Percentiles rank a stretch among this genome's conserved stretches.
phyloP scores from a whole-genome alignment of 1,140 invertebrate genomes.

The Conus ventricosus region DNA sequence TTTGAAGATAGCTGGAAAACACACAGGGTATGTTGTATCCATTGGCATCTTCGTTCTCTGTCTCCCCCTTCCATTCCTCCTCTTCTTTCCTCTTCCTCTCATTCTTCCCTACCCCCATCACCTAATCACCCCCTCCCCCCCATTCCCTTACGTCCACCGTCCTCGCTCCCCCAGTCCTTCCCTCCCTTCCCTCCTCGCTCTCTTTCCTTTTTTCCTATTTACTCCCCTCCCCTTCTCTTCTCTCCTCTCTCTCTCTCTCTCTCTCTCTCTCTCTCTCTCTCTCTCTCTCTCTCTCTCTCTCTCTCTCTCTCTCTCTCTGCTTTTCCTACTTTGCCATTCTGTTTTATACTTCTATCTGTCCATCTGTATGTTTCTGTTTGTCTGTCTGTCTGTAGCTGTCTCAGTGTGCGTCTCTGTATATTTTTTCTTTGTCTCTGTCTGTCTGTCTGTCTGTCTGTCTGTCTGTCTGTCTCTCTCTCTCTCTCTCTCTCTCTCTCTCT shows the following conservation, averaged over 20 bases:
- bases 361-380: too few relatives aligned
- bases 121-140: not conserved
- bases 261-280: too few relatives aligned
- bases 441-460: not conserved
- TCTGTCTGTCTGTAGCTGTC: too few relatives aligned
- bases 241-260: not conserved
- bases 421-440: too few relatives aligned
- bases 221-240: not conserved
- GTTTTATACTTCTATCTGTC: not conserved
- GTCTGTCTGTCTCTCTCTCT: not conserved
- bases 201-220: not conserved
- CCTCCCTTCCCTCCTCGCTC: not conserved
- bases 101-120: too few relatives aligned
- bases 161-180: not conserved
- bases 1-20: too few relatives aligned
- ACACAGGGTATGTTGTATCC: too few relatives aligned
- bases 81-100: too few relatives aligned
- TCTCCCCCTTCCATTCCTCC: too few relatives aligned
- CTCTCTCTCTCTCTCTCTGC: too few relatives aligned
- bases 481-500: constrained; percentile 1
- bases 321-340: not conserved
- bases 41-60: not conserved
- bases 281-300: too few relatives aligned
- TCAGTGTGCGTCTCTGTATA: too few relatives aligned
- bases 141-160: not conserved